Conservation (phyloP, 2,888 invertebrate genomes). For the Caenorhabditis sp. region DNA sequence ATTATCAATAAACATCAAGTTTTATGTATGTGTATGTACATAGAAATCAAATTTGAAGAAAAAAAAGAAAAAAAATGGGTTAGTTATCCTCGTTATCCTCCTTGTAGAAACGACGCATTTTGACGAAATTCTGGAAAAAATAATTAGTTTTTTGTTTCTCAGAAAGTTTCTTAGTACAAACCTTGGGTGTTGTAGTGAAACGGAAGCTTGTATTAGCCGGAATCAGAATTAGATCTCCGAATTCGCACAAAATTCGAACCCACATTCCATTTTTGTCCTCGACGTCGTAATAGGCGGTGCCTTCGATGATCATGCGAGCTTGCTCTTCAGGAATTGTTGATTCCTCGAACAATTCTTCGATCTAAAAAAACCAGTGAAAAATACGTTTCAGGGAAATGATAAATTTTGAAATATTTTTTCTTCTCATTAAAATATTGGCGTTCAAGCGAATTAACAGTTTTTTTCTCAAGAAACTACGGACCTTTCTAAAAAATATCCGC, state of each 20-base stretch:
- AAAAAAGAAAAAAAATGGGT: background rate
- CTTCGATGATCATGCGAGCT: conserved; percentile 67
- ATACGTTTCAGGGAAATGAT: no score
- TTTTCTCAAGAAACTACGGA: no score
- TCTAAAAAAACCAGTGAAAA: conserved; percentile 34
- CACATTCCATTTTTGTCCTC: conserved; percentile 79
- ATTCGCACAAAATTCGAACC: conserved; percentile 85
- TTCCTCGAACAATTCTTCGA: conserved; percentile 69
- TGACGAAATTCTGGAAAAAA: conserved; percentile 65
- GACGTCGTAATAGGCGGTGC: conserved; percentile 67
- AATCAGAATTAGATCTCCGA: conserved; percentile 89
- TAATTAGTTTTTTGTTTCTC: background rate
- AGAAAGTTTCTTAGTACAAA: conserved; percentile 13
- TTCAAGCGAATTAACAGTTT: no score
- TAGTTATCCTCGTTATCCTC: conserved; percentile 18
- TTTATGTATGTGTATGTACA: background rate
- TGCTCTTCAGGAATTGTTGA: conserved; percentile 59
- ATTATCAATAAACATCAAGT: no score
- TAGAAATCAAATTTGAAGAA: background rate
- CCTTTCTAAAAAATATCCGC: no score
- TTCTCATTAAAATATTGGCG: no score
- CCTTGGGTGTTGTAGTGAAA: conserved; percentile 78
- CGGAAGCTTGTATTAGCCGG: conserved; percentile 95
- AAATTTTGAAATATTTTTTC: no score
- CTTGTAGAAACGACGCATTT: conserved; percentile 68